Conservation (phyloP, 92 coral and sea anemone species). For the Zoanthus sansibaricus region DNA sequence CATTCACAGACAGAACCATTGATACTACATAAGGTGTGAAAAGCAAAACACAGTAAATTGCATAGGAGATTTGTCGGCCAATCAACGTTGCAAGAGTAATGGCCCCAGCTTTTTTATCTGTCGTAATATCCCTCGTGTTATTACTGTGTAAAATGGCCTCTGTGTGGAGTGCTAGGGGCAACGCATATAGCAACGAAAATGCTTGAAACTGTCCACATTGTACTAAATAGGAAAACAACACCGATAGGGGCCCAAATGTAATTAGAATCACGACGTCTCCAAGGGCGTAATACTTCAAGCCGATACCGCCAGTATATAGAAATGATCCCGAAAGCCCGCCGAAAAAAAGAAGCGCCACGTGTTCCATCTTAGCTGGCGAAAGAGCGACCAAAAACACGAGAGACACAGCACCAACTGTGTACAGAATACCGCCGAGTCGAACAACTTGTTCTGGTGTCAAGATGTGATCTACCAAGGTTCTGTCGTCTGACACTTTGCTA, state of each 20-base stretch:
- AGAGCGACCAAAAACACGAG: constrained; percentile 80
- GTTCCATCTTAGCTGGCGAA: constrained; percentile 95
- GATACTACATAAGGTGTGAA: constrained; percentile 91
- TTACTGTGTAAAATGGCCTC: constrained; percentile 97
- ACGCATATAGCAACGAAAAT: constrained; percentile 79
- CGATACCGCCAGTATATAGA: constrained; percentile 97
- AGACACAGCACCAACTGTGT: constrained; percentile 79
- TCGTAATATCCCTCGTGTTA: constrained; percentile 88
- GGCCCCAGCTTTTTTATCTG: constrained; percentile 86
- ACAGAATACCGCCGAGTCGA: constrained; percentile 85
- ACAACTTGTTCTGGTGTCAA: constrained; percentile 92
- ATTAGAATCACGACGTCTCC: constrained; percentile 96
- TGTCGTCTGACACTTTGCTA: constrained; percentile 94
- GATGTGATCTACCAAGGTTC: constrained; percentile 94
- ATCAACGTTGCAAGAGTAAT: constrained; percentile 87
- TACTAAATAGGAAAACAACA: constrained; percentile 82
- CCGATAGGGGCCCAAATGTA: constrained; percentile 98
- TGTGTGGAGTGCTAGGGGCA: constrained; percentile 89
- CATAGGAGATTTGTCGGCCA: constrained; percentile 86
- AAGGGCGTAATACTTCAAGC: constrained; percentile 93
- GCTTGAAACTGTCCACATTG: constrained; percentile 90
- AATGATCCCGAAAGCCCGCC: constrained; percentile 98
- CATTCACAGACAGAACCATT: constrained; percentile 84
- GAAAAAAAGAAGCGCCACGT: constrained; percentile 90
- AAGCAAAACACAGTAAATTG: constrained; percentile 74